phyloP scores from a whole-genome alignment of 1,140 invertebrate genomes.

The Ectropis grisescens region DNA sequence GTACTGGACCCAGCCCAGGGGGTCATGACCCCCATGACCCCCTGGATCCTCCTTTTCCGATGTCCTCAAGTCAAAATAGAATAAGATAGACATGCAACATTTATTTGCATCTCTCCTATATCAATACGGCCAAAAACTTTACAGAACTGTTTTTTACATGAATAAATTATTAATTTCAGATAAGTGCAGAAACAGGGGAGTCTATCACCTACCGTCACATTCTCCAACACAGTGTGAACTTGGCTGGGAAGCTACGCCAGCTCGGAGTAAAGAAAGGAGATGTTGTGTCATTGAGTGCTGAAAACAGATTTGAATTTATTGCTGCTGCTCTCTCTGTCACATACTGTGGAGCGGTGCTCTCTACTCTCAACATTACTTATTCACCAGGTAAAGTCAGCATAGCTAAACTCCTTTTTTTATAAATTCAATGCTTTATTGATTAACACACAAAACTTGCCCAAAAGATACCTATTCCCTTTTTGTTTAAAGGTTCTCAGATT shows the following conservation, averaged over 20 bases:
- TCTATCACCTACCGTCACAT: slow-evolving; percentile 50
- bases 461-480: too few relatives aligned
- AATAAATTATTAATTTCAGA: slow-evolving; percentile 46
- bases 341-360: slow-evolving; percentile 56
- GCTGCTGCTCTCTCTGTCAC: slow-evolving; percentile 53
- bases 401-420: neutral
- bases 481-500: too few relatives aligned
- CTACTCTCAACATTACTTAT: slow-evolving; percentile 70
- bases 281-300: slow-evolving; percentile 62
- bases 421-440: too few relatives aligned
- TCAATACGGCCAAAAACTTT: too few relatives aligned
- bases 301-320: slow-evolving; percentile 70
- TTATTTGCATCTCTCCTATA: too few relatives aligned
- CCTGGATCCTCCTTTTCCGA: too few relatives aligned
- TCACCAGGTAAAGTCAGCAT: slow-evolving; percentile 53
- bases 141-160: too few relatives aligned
- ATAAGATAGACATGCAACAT: too few relatives aligned
- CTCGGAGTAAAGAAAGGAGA: slow-evolving; percentile 63
- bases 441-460: too few relatives aligned
- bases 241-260: slow-evolving; percentile 46
- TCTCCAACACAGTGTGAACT: slow-evolving; percentile 58
- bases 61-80: too few relatives aligned
- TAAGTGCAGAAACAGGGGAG: slow-evolving; percentile 59
- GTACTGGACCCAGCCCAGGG: too few relatives aligned
- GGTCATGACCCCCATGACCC: too few relatives aligned